Evolutionary conservation across 2,113 vertebrate species (phyloP).

Genomic region (Spermophilus dauricus): DNA sequence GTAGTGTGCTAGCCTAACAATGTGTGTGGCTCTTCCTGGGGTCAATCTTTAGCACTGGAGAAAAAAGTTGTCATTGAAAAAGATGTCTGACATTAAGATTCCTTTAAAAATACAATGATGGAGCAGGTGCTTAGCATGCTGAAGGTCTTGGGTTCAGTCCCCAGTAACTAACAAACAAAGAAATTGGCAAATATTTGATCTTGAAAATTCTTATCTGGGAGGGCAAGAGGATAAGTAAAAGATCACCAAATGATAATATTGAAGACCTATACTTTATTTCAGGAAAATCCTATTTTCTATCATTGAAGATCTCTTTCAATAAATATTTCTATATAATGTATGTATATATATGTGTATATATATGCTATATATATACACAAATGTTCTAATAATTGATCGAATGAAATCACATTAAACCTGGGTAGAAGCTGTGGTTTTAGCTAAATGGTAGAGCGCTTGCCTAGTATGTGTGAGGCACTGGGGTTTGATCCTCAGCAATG

Average conservation of each 20-base stretch:
- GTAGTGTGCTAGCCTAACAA: not conserved
- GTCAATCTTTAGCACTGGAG: not conserved
- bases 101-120: not conserved
- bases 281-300: not conserved
- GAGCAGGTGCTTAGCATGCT: not conserved
- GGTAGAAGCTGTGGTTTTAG: no score
- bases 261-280: not conserved
- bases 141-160: not conserved
- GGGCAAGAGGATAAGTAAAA: not conserved
- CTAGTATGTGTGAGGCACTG: no score
- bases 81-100: not conserved
- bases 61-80: not conserved
- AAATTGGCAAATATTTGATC: not conserved
- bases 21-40: not conserved
- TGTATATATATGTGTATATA: no score
- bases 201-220: conserved; percentile 32
- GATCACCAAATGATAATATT: not conserved
- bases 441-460: no score
- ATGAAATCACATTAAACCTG: not conserved
- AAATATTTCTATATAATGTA: not conserved
- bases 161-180: not conserved
- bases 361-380: no score
- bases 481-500: no score
- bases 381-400: not conserved
- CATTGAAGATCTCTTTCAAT: not conserved